Base-by-base conservation (phyloP, 2,797 vertebrate species). In the Notolepis coatsorum region DNA sequence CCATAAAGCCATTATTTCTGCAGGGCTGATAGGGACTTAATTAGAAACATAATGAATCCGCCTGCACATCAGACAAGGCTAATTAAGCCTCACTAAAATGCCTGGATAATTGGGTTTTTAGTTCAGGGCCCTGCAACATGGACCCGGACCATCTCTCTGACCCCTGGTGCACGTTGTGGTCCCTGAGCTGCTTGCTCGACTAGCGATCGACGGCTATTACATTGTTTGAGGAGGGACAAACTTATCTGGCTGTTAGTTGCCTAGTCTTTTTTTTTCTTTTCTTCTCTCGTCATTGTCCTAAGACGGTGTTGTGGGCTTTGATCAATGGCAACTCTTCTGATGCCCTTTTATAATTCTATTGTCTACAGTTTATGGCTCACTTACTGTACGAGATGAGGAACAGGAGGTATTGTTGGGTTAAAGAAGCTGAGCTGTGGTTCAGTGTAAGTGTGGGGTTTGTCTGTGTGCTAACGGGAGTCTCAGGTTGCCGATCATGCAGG, bases 41-140 rank as follows among this genome's bases (percentile, higher is more conserved):
- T 93, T 93, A 92, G 88, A 86, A 92, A 88, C 89, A 91, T 91
- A 93, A 93, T 93, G 85, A 88, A 89, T 92, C 83, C 72, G 69
- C 84, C 54, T 41, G 46, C 55, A 86, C 83, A 93, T 92, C 91
- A 92, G 91, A 92, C 92, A 91, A 91, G 88, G 69, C 86, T 89
- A 92, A 93, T 93, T 92, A 92, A 88, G 85, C 81, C 70, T 59
- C 75, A 75, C 82, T 87, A 80, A 87, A 87, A 86, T 73, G 80
- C 75, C 38, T 60, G 68, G 81, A 84, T 93, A 91, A 93, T 91
- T 93, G 76, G 79, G 84, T 87, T 90, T 91, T 89, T 75, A 81
- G 86, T 85, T 84, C 81, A 81, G 72, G 77, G 71, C 75, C 52
- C 47, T 58, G 67, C 68, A 86, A 84, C 73, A 85, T 74, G 33